Conservation (phyloP, 2,113 vertebrate genomes). For the Cottus gobio region DNA sequence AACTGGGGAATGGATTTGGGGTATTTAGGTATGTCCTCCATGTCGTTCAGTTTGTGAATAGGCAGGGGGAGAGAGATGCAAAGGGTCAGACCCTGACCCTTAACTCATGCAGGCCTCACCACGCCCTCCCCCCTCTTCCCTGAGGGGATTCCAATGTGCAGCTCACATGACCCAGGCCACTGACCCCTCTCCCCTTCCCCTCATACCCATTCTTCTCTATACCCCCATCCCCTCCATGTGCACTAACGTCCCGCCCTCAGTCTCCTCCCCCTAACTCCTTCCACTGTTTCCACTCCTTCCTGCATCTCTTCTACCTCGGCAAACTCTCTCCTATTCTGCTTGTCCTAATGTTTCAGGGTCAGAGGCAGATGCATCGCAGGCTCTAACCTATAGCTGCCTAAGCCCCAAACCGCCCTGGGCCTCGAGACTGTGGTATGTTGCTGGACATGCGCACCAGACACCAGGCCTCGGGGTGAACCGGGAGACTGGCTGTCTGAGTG, state of each 20-base stretch:
- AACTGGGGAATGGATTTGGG: conserved; percentile 13
- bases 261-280: conserved; percentile 35
- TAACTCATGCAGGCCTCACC: conserved; percentile 50
- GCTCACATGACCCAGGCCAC: conserved; percentile 70
- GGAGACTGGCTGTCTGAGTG: conserved; percentile 46
- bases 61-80: conserved; percentile 11
- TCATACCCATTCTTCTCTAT: conserved; percentile 53
- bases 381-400: conserved; percentile 56
- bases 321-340: conserved; percentile 7
- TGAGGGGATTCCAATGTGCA: conserved; percentile 66
- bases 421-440: conserved; percentile 60
- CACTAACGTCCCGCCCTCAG: conserved; percentile 29
- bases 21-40: conserved; percentile 23
- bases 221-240: conserved; percentile 31
- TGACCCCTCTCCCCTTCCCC: conserved; percentile 62
- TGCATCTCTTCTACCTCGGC: conserved; percentile 24
- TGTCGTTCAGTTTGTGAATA: conserved; percentile 34
- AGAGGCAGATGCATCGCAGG: conserved; percentile 51
- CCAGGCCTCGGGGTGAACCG: conserved; percentile 58
- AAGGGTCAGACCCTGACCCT: conserved; percentile 49
- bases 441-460: conserved; percentile 61
- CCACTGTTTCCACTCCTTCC: conserved; percentile 43
- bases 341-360: conserved; percentile 54
- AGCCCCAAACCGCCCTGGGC: conserved; percentile 43
- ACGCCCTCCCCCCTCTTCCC: conserved; percentile 55